Conservation (phyloP, 35 echinoderm and acorn worm genomes). For the Patiria miniata region DNA sequence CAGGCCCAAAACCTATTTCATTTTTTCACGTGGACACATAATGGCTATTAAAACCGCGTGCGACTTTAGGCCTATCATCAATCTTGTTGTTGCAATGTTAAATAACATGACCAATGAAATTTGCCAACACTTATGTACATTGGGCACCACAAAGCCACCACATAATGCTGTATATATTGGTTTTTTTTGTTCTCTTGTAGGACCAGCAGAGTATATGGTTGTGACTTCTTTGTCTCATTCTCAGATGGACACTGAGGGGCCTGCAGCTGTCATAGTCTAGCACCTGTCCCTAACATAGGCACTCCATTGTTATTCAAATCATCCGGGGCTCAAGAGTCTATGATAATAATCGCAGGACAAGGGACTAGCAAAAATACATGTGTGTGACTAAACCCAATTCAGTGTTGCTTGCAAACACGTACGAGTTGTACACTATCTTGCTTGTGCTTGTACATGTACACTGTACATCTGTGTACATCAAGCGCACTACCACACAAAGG, state of each 20-base stretch:
- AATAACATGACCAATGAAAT: no score
- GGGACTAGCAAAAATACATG: neutral
- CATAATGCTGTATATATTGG: no score
- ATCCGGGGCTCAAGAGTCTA: neutral
- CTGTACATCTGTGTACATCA: no score
- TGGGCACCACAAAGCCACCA: no score
- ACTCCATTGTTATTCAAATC: constrained; percentile 27
- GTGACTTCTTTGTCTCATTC: constrained; percentile 25
- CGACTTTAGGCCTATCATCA: no score
- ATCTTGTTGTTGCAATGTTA: no score
- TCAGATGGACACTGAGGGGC: neutral
- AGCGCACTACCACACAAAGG: neutral
- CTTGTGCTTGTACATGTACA: neutral
- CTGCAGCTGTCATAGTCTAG: constrained; percentile 27
- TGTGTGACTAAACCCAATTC: constrained; percentile 1
- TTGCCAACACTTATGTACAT: no score
- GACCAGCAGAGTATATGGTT: no score
- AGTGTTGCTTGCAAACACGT: neutral
- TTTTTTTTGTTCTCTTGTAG: no score
- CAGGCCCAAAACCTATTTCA: no score
- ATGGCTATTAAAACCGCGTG: no score
- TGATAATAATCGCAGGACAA: constrained; percentile 15
- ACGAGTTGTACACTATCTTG: neutral
- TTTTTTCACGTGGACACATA: no score
- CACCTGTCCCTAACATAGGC: constrained; percentile 3